phyloP scores from a whole-genome alignment of 2,888 invertebrate genomes.

The Neelides folsomi region DNA sequence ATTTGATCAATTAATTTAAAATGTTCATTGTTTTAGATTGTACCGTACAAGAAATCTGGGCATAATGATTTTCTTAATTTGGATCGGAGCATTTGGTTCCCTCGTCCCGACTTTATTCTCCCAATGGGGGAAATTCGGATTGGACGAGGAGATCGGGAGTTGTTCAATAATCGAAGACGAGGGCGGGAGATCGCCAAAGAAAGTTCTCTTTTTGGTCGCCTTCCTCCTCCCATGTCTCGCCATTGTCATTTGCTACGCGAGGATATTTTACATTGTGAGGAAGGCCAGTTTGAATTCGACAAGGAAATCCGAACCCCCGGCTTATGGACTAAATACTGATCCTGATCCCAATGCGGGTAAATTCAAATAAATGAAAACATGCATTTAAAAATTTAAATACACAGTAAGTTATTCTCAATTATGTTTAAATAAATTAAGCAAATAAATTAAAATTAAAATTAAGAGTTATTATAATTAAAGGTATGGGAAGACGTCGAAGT shows the following conservation, averaged over 20 bases:
- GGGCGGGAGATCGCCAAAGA: slow-evolving; percentile 36
- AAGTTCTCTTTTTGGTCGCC: slow-evolving; percentile 66
- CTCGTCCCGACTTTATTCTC: slow-evolving; percentile 66
- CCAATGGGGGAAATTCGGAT: slow-evolving; percentile 66
- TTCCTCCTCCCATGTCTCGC: slow-evolving; percentile 75
- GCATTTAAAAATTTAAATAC: too few species aligned
- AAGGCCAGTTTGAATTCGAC: slow-evolving; percentile 54
- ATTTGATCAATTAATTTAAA: too few species aligned
- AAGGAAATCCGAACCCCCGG: too few species aligned
- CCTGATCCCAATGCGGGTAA: too few species aligned
- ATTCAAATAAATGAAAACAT: too few species aligned
- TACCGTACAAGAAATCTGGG: slow-evolving; percentile 57
- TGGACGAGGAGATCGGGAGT: slow-evolving; percentile 62
- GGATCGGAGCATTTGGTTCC: slow-evolving; percentile 62
- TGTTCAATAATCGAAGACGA: slow-evolving; percentile 62
- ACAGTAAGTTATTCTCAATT: too few species aligned
- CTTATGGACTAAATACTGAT: too few species aligned
- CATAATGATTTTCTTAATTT: slow-evolving; percentile 63
- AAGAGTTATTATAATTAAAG: too few species aligned
- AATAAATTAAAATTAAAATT: too few species aligned
- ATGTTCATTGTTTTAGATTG: slow-evolving; percentile 45
- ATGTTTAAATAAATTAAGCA: too few species aligned
- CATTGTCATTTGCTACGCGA: slow-evolving; percentile 71
- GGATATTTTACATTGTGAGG: slow-evolving; percentile 67
- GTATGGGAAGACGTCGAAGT: too few species aligned